Evolutionary conservation across 2,113 vertebrate genomes (phyloP), one percentile per base, ranked within the genome.

Genomic region (Recurvirostra avosetta): DNA sequence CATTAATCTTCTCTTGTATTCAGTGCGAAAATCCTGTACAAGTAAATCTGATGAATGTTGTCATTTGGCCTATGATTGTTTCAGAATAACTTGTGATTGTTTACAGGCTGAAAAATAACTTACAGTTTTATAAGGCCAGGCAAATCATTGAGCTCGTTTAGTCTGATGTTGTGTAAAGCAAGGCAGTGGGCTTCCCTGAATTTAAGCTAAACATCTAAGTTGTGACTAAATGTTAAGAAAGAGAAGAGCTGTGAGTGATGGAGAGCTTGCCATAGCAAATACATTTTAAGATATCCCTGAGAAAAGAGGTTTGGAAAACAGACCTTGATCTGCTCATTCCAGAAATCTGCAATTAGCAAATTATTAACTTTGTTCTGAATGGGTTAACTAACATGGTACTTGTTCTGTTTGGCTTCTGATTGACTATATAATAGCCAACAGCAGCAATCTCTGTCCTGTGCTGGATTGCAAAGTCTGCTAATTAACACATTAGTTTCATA

Each of bases 351-450:
- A 67, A 90, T 86, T 77, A 83, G 72, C 75, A 63, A 91, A 84
- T 92, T 29, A 96, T 90, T 95, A 96, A 91, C 94, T 71, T 92
- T 86, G 90, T 92, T 88, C 78, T 63, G 79, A 94, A 84, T 41
- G 72, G 88, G 88, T 96, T 94, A 92, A 93, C 30, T 49, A 72
- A 80, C 0, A 0, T 72, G 47, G 9, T 53, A 34, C 82, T 92
- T 53, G 53, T 80, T 88, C 94, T 92, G 50, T 71, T 93, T 96
- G 75, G 36, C 72, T 94, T 93, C 88, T 89, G 94, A 88, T 86
- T 75, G 96, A 84, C 90, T 86, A 3, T 55, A 12, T 88, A 88
- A 77, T 38, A 93, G 90, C 75, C 75, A 90, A 45, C 82, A 83
- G 80, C 71, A 79, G 88, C 65, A 72, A 62, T 74, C 86, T 89